Conservation (phyloP, 2,113 vertebrate genomes). For the Anguilla japonica region DNA sequence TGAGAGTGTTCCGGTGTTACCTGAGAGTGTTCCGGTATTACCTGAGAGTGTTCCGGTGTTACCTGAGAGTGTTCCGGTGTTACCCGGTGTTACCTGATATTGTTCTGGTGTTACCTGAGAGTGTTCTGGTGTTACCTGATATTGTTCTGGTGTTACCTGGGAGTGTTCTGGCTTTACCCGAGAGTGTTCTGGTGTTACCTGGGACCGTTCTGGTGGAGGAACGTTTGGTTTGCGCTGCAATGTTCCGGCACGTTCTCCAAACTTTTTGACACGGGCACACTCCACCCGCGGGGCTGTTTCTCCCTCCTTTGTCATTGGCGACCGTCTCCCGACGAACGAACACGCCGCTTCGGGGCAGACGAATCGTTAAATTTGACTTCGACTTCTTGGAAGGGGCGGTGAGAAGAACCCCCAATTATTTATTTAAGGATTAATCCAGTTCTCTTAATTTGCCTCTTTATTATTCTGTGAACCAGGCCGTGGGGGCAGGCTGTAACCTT, state of each 20-base stretch:
- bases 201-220: neutral
- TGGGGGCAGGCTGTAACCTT: constrained; percentile 16
- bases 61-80: too few species aligned
- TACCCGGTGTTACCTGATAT: too few species aligned
- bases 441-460: constrained; percentile 36
- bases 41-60: too few species aligned
- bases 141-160: neutral
- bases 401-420: constrained; percentile 61
- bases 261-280: constrained; percentile 10
- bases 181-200: too few species aligned
- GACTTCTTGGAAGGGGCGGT: constrained; percentile 30
- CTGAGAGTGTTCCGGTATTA: too few species aligned
- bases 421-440: constrained; percentile 45
- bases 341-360: constrained; percentile 48
- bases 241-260: neutral
- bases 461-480: constrained; percentile 40
- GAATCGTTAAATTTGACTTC: constrained; percentile 53
- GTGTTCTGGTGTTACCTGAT: too few species aligned
- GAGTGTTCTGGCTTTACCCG: neutral
- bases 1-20: too few species aligned
- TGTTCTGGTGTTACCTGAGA: too few species aligned
- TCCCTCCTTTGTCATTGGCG: constrained; percentile 37
- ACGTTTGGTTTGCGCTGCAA: neutral
- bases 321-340: constrained; percentile 53
- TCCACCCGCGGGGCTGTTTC: neutral